Conservation (phyloP, 2,888 invertebrate species). For the Troilus luridus region DNA sequence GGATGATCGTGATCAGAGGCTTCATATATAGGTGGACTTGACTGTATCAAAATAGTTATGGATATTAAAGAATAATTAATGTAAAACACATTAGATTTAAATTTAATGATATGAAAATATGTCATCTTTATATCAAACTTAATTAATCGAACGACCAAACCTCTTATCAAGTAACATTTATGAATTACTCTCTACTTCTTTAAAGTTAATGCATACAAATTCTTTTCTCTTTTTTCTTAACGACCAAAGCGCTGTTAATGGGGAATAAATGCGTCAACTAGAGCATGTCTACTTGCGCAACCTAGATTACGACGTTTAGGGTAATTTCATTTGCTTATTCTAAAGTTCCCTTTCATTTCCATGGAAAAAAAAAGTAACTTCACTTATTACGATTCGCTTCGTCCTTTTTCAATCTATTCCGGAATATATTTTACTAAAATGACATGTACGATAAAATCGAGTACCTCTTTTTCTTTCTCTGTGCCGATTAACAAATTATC, state of each 20-base stretch:
- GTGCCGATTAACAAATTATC: slow-evolving; percentile 14
- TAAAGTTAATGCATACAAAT: background rate
- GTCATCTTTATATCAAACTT: too few relatives aligned
- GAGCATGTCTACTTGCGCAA: slow-evolving; percentile 43
- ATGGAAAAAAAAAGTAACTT: too few relatives aligned
- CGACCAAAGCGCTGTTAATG: background rate
- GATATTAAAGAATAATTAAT: too few relatives aligned
- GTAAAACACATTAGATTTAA: too few relatives aligned
- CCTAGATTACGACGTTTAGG: slow-evolving; percentile 7
- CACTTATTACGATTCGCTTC: background rate
- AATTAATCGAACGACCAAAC: background rate
- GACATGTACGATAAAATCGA: background rate
- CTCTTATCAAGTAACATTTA: background rate
- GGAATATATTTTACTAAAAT: background rate
- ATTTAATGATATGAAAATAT: too few relatives aligned
- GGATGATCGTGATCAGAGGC: too few relatives aligned
- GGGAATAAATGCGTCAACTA: slow-evolving; percentile 38
- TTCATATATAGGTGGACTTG: too few relatives aligned
- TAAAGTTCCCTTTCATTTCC: background rate
- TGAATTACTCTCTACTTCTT: background rate
- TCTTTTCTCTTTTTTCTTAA: background rate
- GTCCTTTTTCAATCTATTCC: background rate
- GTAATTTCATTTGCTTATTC: slow-evolving; percentile 34
- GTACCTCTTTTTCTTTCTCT: background rate
- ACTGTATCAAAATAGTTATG: too few relatives aligned